Percentiles rank a stretch among this genome's conserved stretches.
phyloP scores from a whole-genome alignment of 2,888 invertebrate genomes.

The Aspidiotus destructor region DNA sequence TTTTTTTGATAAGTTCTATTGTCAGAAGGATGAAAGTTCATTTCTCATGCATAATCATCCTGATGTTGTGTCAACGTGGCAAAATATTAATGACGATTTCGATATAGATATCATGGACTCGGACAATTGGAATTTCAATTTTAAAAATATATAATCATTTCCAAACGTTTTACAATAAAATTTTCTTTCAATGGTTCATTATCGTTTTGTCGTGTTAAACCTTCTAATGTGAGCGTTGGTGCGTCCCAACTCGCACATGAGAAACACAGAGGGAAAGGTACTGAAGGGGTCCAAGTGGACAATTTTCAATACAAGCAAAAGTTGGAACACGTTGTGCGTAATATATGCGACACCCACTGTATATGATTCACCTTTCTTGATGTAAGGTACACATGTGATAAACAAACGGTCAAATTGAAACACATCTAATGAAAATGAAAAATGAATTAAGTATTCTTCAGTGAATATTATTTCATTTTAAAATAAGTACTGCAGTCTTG shows the following conservation, averaged over 20 bases:
- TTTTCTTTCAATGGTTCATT: constrained; percentile 1
- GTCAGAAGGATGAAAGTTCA: too few relatives aligned
- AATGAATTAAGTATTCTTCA: too few relatives aligned
- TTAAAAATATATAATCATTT: background rate
- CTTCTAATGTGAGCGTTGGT: background rate
- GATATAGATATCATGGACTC: background rate
- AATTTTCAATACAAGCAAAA: background rate
- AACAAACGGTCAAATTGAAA: too few relatives aligned
- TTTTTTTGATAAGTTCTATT: too few relatives aligned
- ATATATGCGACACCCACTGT: background rate
- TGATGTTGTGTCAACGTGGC: too few relatives aligned
- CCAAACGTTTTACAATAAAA: background rate
- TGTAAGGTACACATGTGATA: too few relatives aligned
- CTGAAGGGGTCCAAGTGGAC: background rate
- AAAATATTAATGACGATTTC: too few relatives aligned
- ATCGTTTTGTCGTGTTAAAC: constrained; percentile 9
- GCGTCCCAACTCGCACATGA: constrained; percentile 5
- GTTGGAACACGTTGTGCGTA: background rate
- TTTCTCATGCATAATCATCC: too few relatives aligned
- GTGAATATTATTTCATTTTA: too few relatives aligned
- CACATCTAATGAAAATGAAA: too few relatives aligned
- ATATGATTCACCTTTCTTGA: too few relatives aligned
- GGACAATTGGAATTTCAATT: background rate
- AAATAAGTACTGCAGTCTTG: too few relatives aligned
- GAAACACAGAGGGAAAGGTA: background rate